Percentiles rank a stretch among this genome's conserved stretches.
Conservation (phyloP, 2,888 invertebrate species). For the Myopa tessellatipennis region DNA sequence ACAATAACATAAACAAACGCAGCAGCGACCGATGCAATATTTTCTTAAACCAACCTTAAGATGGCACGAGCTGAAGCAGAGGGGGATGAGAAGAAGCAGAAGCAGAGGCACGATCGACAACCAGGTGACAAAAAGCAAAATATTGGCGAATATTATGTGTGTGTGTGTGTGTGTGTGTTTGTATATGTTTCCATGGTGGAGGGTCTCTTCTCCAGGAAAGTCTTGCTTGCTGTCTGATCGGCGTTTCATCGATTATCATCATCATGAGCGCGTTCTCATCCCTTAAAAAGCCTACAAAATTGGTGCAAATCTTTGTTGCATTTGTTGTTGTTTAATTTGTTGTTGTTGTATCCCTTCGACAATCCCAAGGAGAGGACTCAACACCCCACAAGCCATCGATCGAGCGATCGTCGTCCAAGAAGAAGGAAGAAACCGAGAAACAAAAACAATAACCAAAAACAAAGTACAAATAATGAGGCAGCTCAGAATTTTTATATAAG, state of each 20-base stretch:
- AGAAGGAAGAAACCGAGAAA: not conserved
- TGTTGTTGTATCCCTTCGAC: not conserved
- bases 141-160: constrained; percentile 11
- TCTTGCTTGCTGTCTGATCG: not conserved
- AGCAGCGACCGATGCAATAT: not conserved
- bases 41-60: constrained; percentile 22
- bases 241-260: not conserved
- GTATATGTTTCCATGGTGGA: too few relatives aligned
- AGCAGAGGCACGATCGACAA: constrained; percentile 1
- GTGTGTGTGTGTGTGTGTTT: not conserved
- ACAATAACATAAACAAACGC: constrained; percentile 21
- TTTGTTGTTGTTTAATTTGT: constrained; percentile 18
- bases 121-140: constrained; percentile 39
- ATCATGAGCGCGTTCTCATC: constrained; percentile 14
- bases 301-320: constrained; percentile 30
- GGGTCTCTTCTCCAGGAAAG: not conserved
- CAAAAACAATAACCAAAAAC: not conserved
- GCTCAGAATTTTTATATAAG: constrained; percentile 4
- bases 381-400: not conserved
- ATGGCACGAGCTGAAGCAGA: constrained; percentile 31
- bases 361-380: not conserved
- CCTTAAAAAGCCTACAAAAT: constrained; percentile 27
- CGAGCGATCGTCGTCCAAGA: not conserved
- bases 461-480: constrained; percentile 12
- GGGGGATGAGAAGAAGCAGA: constrained; percentile 3